phyloP scores from a whole-genome alignment of 2,888 invertebrate species.

The Athrips mouffetella region DNA sequence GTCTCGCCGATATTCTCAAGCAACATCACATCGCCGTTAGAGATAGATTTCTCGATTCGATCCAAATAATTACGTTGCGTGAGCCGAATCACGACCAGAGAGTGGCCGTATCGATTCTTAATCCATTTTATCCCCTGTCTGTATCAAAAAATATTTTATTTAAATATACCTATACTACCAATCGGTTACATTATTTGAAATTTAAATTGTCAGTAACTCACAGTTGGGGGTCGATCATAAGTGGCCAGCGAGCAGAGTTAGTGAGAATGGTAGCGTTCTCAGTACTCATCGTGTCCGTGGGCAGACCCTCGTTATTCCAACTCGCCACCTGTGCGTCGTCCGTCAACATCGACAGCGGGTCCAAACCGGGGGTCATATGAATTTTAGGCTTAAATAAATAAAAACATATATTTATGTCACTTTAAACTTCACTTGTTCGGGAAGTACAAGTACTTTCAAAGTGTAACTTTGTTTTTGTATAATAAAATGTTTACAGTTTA shows the following conservation, averaged over 20 bases:
- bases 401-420: no score
- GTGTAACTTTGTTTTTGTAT: background rate
- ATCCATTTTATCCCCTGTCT: conserved; percentile 97
- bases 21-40: conserved; percentile 86
- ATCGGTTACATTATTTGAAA: no score
- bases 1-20: conserved; percentile 94
- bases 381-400: conserved; percentile 81
- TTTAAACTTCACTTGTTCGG: no score
- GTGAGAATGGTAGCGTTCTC: conserved; percentile 96
- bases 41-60: conserved; percentile 85
- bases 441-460: no score
- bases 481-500: background rate
- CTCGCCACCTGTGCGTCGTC: conserved; percentile 94
- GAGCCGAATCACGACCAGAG: conserved; percentile 85
- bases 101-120: conserved; percentile 88
- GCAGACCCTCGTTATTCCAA: conserved; percentile 97
- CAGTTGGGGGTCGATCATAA: conserved; percentile 96
- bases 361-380: conserved; percentile 87
- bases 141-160: conserved; percentile 4
- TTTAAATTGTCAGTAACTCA: no score
- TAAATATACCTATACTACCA: no score
- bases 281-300: conserved; percentile 94
- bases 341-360: conserved; percentile 90
- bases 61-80: conserved; percentile 91
- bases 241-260: conserved; percentile 94